Evolutionary conservation across 1,140 invertebrate genomes (phyloP), one percentile per base, ranked within the genome.

Genomic region (Diploscapter pachys): DNA sequence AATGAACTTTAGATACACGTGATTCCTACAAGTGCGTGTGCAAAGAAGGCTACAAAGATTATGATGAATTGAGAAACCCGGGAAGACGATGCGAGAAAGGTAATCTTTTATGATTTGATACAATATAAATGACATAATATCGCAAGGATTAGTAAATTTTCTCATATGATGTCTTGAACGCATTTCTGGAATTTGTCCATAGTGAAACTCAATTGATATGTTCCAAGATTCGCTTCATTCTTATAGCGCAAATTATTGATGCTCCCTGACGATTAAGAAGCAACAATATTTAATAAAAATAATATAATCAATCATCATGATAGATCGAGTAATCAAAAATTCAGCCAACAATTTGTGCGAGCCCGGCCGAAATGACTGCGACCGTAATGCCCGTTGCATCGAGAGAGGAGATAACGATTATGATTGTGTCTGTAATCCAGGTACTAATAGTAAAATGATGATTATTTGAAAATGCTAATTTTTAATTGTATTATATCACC

Each of bases 1-100:
- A 9, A 11, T 76, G 0, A 5, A 11, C 56, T 72, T 64, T 48
- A 71, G 74, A 76, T 49, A 76, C 75, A 4, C 62, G 75, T 1
- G 82, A 83, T 52, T 83, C 81, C 3, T 84, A 80, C 75, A 84
- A 82, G 63, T 83, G 83, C 68, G 74, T 80, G 52, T 83, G 82
- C 73, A 85, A 83, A 57, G 74, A 75, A 50, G 83, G 83, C 31
- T 85, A 81, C 63, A 69, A 72, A 2, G 83, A 85, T 71, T 67
- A 81, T 9, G 84, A 86, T 72, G 83, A 85, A 66, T 75, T 86
- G 5, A 63, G 80, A 8, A 85, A 85, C 74, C 83, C 83, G 13
- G 83, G 83, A 51, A 69, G 83, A 54, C 75, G 82, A n/a, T 85
- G 83, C 77, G 59, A 81, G 56, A 82, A 83, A 51, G 52, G 75